Conservation (phyloP, 2,113 vertebrate species). For the Pachypanchax playfairii region DNA sequence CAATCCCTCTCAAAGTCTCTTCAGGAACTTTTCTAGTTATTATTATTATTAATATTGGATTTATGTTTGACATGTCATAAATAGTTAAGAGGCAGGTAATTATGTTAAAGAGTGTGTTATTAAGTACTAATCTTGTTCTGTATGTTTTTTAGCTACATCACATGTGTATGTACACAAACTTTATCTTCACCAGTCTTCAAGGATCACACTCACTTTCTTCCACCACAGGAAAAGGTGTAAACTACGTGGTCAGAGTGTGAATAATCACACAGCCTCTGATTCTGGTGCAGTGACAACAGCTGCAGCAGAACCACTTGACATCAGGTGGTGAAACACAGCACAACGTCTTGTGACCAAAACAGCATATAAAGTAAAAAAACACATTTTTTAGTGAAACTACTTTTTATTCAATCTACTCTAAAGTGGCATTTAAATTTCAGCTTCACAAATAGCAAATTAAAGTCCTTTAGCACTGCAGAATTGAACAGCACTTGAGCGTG, state of each 20-base stretch:
- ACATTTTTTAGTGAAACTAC: background rate
- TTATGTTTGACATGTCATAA: too few species aligned
- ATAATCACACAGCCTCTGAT: conserved; percentile 31
- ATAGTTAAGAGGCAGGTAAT: too few species aligned
- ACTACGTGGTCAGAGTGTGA: conserved; percentile 60
- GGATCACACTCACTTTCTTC: conserved; percentile 4
- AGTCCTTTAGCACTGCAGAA: background rate
- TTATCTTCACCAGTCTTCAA: conserved; percentile 37
- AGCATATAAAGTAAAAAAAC: background rate
- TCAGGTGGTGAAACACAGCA: background rate
- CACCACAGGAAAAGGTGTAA: conserved; percentile 26
- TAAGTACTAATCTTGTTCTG: too few species aligned
- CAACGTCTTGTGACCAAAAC: background rate
- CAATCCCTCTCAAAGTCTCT: too few species aligned
- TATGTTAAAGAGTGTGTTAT: too few species aligned
- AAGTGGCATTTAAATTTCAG: background rate
- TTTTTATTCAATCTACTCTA: background rate
- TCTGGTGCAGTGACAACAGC: conserved; percentile 52
- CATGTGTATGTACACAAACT: background rate
- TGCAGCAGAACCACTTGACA: conserved; percentile 33
- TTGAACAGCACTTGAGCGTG: background rate
- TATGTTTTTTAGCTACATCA: too few species aligned
- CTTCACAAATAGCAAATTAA: background rate
- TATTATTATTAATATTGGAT: too few species aligned
- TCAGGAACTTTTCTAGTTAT: too few species aligned